Evolutionary conservation across 2,797 vertebrate species (phyloP), one percentile per base, ranked within the genome.

Genomic region (Smutsia temminckii): DNA sequence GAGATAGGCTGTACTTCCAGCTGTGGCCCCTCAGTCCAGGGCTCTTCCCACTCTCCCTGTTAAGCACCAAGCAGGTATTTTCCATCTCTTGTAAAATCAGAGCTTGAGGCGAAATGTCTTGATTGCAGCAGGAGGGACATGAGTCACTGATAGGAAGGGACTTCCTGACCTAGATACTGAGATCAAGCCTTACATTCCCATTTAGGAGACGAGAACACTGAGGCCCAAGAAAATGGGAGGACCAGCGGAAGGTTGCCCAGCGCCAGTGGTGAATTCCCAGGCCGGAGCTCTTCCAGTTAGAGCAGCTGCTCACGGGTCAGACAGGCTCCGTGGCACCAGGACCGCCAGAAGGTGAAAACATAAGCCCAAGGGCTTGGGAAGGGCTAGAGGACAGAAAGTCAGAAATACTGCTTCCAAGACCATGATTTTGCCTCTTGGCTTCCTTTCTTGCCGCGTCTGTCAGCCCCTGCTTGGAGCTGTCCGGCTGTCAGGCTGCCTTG

Each of bases 401-500:
- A 68, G 85, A 64, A 20, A 17, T n/a, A 1, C 37, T 8, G 51
- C 53, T 85, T 29, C 27, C 14, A 17, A 53, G 75, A 32, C 18
- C 13, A 1, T 1, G 63, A 34, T 77, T 49, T 83, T 17, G 69
- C 53, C 71, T 81, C 63, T 64, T 18, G 23, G 75, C 25, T 49
- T 13, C 2, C 55, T 61, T 91, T 75, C 46, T 63, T 20, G 49
- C 42, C 61, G 13, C 0, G 0, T 63, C 74, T 1, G 17, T 27
- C 0, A 12, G 64, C 37, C 46, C 14, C 61, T 10, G 85, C 61
- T 9, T 2, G 9, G 85, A 46, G 87, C 93, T 2, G 1, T 46
- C 16, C 18, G 11, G 25, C 75, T 68, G 81, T 64, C 85, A 85
- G 94, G 78, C 85, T 37, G 55, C 86, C 55, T 91, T 42, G 87